A percentile compares a stretch with the other conserved stretches of the same genome.
These are phyloP conservation scores for Pipistrellus nathusii DNA, from an alignment of 2,797 vertebrate species.

Conservation along the genomic window DNA sequence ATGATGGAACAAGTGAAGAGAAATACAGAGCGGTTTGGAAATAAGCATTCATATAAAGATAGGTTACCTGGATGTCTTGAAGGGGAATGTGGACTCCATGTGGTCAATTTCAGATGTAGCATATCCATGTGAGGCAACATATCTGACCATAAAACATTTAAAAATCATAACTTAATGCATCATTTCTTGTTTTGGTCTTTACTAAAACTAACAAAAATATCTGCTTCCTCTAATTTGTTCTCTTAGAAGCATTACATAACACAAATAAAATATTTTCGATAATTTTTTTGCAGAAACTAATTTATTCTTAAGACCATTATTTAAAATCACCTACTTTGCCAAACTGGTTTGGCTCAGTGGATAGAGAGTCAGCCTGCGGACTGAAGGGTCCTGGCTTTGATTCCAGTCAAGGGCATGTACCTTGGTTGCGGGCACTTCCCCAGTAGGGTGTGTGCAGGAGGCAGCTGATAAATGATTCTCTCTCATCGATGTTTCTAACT, in stretches of 20 bases:
- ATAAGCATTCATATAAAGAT: neutral
- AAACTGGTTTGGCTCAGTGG: too few relatives aligned
- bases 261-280: neutral
- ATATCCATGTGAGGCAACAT: neutral
- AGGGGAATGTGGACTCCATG: neutral
- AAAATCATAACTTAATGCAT: neutral
- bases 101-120: neutral
- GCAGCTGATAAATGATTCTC: too few relatives aligned
- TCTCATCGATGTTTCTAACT: too few relatives aligned
- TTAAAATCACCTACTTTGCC: neutral
- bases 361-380: too few relatives aligned
- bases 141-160: neutral
- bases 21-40: neutral
- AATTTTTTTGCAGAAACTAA: neutral
- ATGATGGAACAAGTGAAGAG: neutral
- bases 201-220: neutral
- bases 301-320: neutral
- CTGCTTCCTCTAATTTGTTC: conserved; percentile 4
- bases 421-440: too few relatives aligned
- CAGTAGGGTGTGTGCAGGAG: too few relatives aligned
- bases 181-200: neutral
- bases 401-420: too few relatives aligned
- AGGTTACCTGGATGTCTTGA: neutral
- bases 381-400: too few relatives aligned
- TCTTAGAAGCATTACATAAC: neutral